Evolutionary conservation across 2,113 vertebrate species (phyloP).

Genomic region (Capreolus pygargus): DNA sequence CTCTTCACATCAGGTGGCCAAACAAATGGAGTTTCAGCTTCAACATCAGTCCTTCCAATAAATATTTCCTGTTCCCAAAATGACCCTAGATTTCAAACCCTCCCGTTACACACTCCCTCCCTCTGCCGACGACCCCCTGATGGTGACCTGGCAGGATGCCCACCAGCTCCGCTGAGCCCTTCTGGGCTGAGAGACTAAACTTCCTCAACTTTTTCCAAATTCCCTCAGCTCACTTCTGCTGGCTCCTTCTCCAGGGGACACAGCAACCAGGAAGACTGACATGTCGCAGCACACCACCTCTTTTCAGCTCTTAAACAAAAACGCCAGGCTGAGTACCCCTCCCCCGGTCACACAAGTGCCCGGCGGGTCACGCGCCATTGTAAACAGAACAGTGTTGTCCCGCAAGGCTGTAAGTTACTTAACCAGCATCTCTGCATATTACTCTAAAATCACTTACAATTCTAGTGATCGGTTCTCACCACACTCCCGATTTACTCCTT

Average conservation of each 20-base stretch:
- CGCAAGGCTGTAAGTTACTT: too few relatives aligned
- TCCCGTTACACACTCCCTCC: not conserved
- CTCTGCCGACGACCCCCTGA: not conserved
- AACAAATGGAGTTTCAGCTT: not conserved
- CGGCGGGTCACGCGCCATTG: fast-evolving
- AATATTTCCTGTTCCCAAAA: not conserved
- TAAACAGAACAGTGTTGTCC: not conserved
- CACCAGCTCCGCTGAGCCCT: not conserved
- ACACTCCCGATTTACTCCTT: too few relatives aligned
- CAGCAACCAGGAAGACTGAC: not conserved
- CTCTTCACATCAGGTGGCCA: not conserved
- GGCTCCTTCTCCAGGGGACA: not conserved
- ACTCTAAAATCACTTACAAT: not conserved
- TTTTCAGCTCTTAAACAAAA: not conserved
- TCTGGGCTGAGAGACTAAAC: not conserved
- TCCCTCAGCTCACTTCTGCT: too few relatives aligned
- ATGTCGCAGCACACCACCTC: not conserved
- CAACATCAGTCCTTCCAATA: not conserved
- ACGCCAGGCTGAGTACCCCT: not conserved
- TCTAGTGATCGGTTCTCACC: not conserved
- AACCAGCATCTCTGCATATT: too few relatives aligned
- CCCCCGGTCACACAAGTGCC: fast-evolving
- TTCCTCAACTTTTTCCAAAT: not conserved
- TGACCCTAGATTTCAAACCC: not conserved
- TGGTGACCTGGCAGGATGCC: fast-evolving